Evolutionary conservation across 2,888 invertebrate genomes (phyloP).

Genomic region (Camponotus fellah): DNA sequence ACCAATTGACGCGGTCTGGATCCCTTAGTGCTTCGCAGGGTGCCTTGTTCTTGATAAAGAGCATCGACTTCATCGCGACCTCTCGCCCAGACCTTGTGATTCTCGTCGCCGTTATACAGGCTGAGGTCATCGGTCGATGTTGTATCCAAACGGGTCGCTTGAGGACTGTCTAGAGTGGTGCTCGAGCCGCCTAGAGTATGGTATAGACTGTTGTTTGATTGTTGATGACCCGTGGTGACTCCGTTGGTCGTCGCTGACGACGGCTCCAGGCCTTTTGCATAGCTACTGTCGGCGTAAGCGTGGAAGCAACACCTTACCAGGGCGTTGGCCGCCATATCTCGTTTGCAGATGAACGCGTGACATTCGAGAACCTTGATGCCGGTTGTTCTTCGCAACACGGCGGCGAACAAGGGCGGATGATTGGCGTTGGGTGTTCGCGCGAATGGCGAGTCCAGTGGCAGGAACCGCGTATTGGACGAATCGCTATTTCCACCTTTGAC

Average conservation of each 20-base stretch:
- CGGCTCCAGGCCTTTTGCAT: constrained; percentile 90
- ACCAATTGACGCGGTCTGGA: constrained; percentile 94
- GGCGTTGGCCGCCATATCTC: constrained; percentile 98
- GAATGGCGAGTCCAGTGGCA: constrained; percentile 98
- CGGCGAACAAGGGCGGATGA: constrained; percentile 98
- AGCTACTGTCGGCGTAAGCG: constrained; percentile 98
- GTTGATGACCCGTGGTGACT: constrained; percentile 78
- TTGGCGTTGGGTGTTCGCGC: constrained; percentile 96
- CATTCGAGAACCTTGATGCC: constrained; percentile 99
- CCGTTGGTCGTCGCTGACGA: constrained; percentile 78
- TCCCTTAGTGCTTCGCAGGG: constrained; percentile 86
- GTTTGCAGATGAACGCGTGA: constrained; percentile 99
- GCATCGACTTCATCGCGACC: constrained; percentile 92
- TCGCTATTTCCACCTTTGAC: constrained; percentile 87
- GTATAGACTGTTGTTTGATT: constrained; percentile 80
- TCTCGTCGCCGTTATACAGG: constrained; percentile 96
- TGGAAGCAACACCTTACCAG: constrained; percentile 99
- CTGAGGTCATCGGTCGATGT: constrained; percentile 91
- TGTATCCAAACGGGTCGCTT: constrained; percentile 84
- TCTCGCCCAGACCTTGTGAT: constrained; percentile 97
- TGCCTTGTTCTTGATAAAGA: constrained; percentile 88
- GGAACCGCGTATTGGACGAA: constrained; percentile 93
- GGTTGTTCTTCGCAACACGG: constrained; percentile 97
- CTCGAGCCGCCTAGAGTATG: constrained; percentile 85
- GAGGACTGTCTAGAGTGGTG: constrained; percentile 85